Evolutionary conservation across 2,797 vertebrate species (phyloP).

Genomic region (Meda fulgida): DNA sequence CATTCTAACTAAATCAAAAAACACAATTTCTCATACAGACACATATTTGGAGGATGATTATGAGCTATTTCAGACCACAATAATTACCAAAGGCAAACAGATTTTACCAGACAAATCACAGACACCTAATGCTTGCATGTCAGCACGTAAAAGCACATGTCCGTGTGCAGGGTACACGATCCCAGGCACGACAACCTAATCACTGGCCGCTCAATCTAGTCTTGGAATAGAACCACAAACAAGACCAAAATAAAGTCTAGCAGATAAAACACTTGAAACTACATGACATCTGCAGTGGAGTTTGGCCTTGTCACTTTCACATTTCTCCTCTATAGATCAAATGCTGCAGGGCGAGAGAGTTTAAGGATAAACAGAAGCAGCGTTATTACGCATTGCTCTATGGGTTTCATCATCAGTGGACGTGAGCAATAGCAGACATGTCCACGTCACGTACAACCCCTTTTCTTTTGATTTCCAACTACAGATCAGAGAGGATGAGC

Average conservation of each 20-base stretch:
- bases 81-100: constrained; percentile 13
- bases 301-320: constrained; percentile 5
- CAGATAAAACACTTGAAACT: background rate
- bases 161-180: background rate
- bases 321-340: constrained; percentile 42
- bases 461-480: constrained; percentile 32
- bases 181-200: constrained; percentile 5
- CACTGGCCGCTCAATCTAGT: constrained; percentile 8
- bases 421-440: constrained; percentile 29
- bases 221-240: constrained; percentile 32
- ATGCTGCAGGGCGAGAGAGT: background rate
- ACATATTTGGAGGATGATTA: constrained; percentile 30
- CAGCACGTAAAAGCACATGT: background rate
- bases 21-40: background rate
- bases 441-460: background rate
- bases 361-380: constrained; percentile 10
- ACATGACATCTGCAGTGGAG: background rate
- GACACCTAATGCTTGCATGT: constrained; percentile 11
- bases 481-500: background rate
- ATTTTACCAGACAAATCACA: background rate
- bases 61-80: background rate
- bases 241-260: constrained; percentile 6
- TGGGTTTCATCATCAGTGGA: constrained; percentile 35
- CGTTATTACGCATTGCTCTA: constrained; percentile 41
- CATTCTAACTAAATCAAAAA: background rate